Evolutionary conservation across 2,888 invertebrate species (phyloP).

Genomic region (Teleiodes luculella): DNA sequence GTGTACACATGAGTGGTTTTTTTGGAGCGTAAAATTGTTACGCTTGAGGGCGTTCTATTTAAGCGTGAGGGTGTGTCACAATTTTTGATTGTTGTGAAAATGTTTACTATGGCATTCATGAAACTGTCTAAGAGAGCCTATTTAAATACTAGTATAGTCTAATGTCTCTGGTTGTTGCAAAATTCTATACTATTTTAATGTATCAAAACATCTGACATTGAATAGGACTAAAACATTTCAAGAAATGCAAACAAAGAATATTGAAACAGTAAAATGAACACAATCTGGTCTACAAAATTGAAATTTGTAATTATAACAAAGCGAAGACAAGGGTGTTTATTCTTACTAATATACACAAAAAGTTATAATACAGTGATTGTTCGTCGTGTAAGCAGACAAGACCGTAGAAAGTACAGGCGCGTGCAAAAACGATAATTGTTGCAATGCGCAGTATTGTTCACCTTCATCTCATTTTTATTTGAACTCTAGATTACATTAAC

Average conservation of each 20-base stretch:
- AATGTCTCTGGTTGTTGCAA: too few species aligned
- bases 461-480: background rate
- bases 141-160: too few species aligned
- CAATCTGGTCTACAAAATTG: background rate
- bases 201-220: too few species aligned
- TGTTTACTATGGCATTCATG: background rate
- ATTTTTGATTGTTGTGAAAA: background rate
- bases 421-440: constrained; percentile 61
- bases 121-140: background rate
- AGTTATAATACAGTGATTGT: constrained; percentile 60
- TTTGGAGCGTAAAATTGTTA: constrained; percentile 31
- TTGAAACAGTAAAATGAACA: constrained; percentile 3
- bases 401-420: constrained; percentile 63
- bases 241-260: background rate
- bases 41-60: constrained; percentile 17
- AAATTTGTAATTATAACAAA: background rate
- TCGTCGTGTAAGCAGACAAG: constrained; percentile 50
- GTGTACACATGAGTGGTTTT: constrained; percentile 51
- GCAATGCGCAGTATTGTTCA: constrained; percentile 45
- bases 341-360: constrained; percentile 59
- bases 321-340: constrained; percentile 41
- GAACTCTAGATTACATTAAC: background rate
- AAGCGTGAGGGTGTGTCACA: constrained; percentile 35
- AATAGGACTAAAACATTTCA: too few species aligned
- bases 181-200: too few species aligned